Evolutionary conservation across 2,113 vertebrate species (phyloP).

Genomic region (Acanthisitta chloris): DNA sequence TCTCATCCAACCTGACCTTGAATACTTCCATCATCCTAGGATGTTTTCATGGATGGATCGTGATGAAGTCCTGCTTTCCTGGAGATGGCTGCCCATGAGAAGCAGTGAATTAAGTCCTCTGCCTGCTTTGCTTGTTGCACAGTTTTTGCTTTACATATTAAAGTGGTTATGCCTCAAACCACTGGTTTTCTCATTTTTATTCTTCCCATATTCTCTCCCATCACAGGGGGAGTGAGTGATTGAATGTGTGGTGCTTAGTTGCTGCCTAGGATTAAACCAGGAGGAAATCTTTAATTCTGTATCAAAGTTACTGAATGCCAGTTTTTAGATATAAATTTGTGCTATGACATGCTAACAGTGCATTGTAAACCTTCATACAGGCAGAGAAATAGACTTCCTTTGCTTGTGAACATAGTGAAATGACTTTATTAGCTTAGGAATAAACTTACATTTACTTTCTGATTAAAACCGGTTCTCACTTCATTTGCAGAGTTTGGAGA

Average conservation of each 20-base stretch:
- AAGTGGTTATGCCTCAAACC: neutral
- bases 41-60: neutral
- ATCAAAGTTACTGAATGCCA: neutral
- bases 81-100: neutral
- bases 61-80: neutral
- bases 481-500: neutral
- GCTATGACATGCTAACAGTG: neutral
- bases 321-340: neutral
- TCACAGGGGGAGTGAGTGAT: neutral
- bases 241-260: neutral
- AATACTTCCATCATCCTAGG: neutral
- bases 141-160: neutral
- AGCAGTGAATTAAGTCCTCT: neutral
- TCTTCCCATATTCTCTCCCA: neutral
- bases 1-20: neutral
- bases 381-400: neutral
- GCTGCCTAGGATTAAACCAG: neutral
- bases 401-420: neutral
- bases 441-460: neutral
- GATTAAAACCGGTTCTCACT: neutral
- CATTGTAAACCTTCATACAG: neutral
- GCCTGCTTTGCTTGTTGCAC: neutral
- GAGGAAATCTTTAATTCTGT: neutral
- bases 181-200: neutral
- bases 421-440: neutral